Evolutionary conservation across 2,113 vertebrate species (phyloP).

Genomic region (Myotis lucifugus): DNA sequence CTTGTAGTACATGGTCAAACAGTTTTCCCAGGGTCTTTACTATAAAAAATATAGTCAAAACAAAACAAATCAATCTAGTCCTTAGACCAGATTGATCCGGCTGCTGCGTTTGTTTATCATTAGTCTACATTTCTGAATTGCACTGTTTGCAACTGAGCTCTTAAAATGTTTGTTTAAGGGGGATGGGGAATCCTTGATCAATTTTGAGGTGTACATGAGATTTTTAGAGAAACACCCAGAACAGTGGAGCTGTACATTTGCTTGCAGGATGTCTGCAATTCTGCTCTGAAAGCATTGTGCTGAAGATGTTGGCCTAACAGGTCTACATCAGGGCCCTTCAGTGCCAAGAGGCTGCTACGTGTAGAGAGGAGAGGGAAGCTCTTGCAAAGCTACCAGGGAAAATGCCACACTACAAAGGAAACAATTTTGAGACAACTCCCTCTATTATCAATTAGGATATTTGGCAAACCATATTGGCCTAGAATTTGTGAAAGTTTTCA

Average conservation of each 20-base stretch:
- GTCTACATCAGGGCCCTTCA: not conserved
- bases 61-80: not conserved
- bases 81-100: not conserved
- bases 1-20: not conserved
- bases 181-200: not conserved
- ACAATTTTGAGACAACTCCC: not conserved
- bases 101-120: not conserved
- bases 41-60: not conserved
- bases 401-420: conserved; percentile 14
- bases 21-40: not conserved
- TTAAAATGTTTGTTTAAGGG: not conserved
- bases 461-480: conserved; percentile 18
- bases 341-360: not conserved
- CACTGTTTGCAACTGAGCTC: not conserved
- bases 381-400: conserved; percentile 19
- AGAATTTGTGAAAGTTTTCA: not conserved
- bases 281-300: not conserved
- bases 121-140: not conserved
- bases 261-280: not conserved
- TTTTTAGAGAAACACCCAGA: not conserved
- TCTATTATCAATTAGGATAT: conserved; percentile 34
- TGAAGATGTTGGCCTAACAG: not conserved
- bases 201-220: not conserved
- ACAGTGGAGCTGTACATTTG: not conserved
- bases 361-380: not conserved